Percentiles rank a stretch among this genome's conserved stretches.
These are phyloP conservation scores for Minunthozetes semirufus DNA, from an alignment of 2,888 invertebrate genomes.

Conservation along the genomic window DNA sequence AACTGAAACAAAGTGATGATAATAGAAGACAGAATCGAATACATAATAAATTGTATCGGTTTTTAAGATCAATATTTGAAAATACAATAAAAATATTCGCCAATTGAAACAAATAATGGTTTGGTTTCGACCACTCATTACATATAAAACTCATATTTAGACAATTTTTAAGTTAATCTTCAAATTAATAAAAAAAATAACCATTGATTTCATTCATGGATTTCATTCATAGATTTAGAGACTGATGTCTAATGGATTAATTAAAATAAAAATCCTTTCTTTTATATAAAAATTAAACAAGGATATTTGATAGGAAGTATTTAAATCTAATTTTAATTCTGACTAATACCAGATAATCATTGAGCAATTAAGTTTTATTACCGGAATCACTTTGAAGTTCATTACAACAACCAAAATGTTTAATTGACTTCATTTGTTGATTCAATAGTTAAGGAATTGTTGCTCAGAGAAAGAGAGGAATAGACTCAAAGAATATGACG, in stretches of 20 bases:
- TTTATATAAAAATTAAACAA: neutral
- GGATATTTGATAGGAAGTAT: neutral
- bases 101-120: constrained; percentile 76
- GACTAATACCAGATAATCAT: neutral
- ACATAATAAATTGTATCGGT: constrained; percentile 68
- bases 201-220: too few relatives aligned
- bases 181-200: neutral
- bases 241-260: too few relatives aligned
- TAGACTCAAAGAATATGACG: neutral
- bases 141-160: constrained; percentile 36
- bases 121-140: constrained; percentile 58
- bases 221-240: too few relatives aligned
- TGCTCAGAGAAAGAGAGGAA: neutral
- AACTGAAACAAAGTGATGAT: constrained; percentile 68
- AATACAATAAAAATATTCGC: constrained; percentile 74
- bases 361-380: constrained; percentile 3
- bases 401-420: neutral
- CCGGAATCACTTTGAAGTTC: constrained; percentile 19
- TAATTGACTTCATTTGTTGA: constrained; percentile 12
- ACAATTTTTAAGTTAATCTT: neutral
- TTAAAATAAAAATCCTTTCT: neutral
- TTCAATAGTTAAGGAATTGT: neutral
- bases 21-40: constrained; percentile 66
- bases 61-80: constrained; percentile 67
- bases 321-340: neutral